Base-by-base conservation (phyloP, 2,113 vertebrate species). In the Myotis yumanensis region DNA sequence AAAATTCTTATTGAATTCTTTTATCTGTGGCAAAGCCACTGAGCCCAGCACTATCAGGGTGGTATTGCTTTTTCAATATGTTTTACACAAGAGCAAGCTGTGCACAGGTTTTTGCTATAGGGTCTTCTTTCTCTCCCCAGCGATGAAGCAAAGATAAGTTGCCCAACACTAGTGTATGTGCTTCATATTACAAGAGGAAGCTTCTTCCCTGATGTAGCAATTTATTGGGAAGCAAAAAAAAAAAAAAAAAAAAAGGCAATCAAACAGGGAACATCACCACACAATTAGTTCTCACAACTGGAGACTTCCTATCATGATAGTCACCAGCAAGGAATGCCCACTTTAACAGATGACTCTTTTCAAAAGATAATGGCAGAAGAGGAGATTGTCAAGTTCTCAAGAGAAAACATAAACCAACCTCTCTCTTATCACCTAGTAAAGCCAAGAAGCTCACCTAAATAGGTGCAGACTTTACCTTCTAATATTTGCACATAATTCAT, bases 201-300 rank as follows among this genome's bases (percentile, higher is more conserved):
- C 7, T 46, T 91, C 88, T 95, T 46, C 54, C 15, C 46, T 57
- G 69, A 92, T 37, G 88, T 71, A 93, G 52, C n/a, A 86, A 54
- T 90, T 94, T 30, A 64, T 46, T 6, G 1, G 87, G 96, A 89
- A 94, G 81, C 52, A 93, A 81, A 85, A 90, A 91, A 11, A 16
- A 28, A 43, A 43, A 43, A 43, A 43, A 43, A 43, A 43, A 43
- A 43, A 11, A 37, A 28, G 46, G 20, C 94, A 93, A 96, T 95
- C 87, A 93, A 62, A 18, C 7, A 92, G 93, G n/a, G 89, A 97
- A 98, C 80, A 86, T 94, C 82, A 82, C 14, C 68, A 76, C 22
- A 93, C 93, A 97, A 97, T 98, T 97, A 97, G 75, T 96, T 95
- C 62, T 98, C 66, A 43, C 12, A 98, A 97, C 98, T 66, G 51